phyloP scores from a whole-genome alignment of 2,113 vertebrate species.

The Prunella himalayana region DNA sequence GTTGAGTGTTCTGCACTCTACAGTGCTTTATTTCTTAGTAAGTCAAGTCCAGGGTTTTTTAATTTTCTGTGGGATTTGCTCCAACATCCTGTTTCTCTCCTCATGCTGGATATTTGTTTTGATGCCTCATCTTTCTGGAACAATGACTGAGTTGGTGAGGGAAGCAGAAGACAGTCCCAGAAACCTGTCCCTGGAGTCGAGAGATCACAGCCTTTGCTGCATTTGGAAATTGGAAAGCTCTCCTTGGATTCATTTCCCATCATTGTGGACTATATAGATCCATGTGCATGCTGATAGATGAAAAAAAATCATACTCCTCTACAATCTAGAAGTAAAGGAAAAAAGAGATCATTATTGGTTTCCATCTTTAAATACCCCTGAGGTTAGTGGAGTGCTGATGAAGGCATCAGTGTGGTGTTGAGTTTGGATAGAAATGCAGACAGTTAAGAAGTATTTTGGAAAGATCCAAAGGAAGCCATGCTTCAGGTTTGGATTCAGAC shows the following conservation, averaged over 20 bases:
- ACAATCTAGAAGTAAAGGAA: conserved; percentile 10
- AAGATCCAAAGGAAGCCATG: conserved; percentile 19
- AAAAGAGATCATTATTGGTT: conserved; percentile 30
- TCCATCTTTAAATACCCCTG: conserved; percentile 7
- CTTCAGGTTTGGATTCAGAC: conserved; percentile 33
- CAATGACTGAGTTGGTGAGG: neutral
- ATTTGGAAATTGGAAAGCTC: neutral
- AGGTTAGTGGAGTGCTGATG: conserved; percentile 30
- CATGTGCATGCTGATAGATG: neutral
- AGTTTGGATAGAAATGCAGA: conserved; percentile 34
- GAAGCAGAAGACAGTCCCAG: neutral
- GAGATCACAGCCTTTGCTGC: neutral
- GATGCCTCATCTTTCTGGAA: neutral
- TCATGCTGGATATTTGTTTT: neutral
- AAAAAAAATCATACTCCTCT: neutral
- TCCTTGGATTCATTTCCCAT: conserved; percentile 15
- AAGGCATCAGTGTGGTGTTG: neutral
- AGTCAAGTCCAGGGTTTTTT: neutral
- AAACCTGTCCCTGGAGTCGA: neutral
- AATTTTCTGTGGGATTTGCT: neutral
- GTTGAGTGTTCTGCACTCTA: neutral
- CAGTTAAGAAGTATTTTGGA: conserved; percentile 23
- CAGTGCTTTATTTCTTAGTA: neutral
- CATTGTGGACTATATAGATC: conserved; percentile 32
- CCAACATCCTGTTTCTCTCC: neutral